Base-by-base conservation (phyloP, 2,113 vertebrate genomes). In the Chloroceryle aenea region DNA sequence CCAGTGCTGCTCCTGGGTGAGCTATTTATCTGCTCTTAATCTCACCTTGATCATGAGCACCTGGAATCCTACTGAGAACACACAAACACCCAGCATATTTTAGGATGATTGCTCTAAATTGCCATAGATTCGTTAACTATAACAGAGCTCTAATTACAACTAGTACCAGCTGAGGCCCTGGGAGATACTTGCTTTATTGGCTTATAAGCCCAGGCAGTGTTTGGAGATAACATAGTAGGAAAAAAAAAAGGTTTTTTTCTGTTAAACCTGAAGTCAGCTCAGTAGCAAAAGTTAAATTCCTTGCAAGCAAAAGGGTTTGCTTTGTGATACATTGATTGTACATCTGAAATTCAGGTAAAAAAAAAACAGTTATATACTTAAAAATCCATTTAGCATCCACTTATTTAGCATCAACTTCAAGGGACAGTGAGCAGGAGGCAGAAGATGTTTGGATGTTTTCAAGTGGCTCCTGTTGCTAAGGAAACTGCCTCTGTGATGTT, bases 391-490 rank as follows among this genome's bases (percentile, higher is more conserved):
- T 79, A 94, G 81, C 93, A 94, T 94, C 86, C 92, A 56, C 63
- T 96, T 42, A 27, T 34, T 94, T 58, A 90, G 85, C 78, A 74
- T 76, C 82, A 89, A 87, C 92, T 93, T 95, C 95, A 90, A 96
- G 86, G 86, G 93, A 79, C 6, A 83, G 26, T 1, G 9, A 97
- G 85, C 74, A 90, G 87, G 38, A 95, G 93, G 77, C 85, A 76
- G 76, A 93, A 92, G 86, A 92, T 22, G 52, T 68, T 93, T 71
- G 89, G 88, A 78, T 96, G 87, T 91, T 97, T 97, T 93, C 11
- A 20, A 83, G 85, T 85, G 93, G 89, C 96, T 98, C 29, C 8
- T 29, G 96, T 98, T 98, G 95, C 97, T 95, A 96, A 85, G 96
- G 96, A 53, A 95, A 97, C 91, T 88, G 58, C 66, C 82, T 97